Conservation (phyloP, 2,888 invertebrate genomes). For the Agrochola lychnidis region DNA sequence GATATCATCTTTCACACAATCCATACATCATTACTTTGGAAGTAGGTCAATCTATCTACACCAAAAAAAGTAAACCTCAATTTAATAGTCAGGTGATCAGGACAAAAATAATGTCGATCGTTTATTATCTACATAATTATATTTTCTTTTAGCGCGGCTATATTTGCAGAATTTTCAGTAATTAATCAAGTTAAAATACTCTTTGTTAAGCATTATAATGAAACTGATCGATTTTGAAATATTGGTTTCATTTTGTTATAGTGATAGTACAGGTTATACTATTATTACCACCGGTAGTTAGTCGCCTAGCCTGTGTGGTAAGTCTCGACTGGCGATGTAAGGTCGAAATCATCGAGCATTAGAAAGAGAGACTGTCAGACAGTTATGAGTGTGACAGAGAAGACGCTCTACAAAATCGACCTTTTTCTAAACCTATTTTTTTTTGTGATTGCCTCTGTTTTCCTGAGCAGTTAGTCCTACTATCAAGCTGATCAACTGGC, state of each 20-base stretch:
- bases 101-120: background rate
- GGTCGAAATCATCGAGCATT: background rate
- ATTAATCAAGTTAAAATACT: constrained; percentile 17
- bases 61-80: background rate
- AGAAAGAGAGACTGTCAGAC: background rate
- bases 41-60: background rate
- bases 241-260: background rate
- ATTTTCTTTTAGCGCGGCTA: background rate
- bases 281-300: background rate
- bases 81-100: background rate
- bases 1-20: background rate
- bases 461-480: background rate
- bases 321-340: too few species aligned
- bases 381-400: background rate
- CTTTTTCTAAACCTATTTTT: background rate
- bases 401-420: too few species aligned
- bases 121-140: constrained; percentile 5
- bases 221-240: background rate
- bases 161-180: background rate
- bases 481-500: too few species aligned
- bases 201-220: background rate
- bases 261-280: too few species aligned
- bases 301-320: background rate
- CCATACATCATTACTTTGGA: background rate
- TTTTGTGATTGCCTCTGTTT: background rate